A percentile compares a stretch with the other conserved stretches of the same genome.
Evolutionary conservation across 2,797 vertebrate genomes (phyloP).

Genomic region (Ciconia nigra): DNA sequence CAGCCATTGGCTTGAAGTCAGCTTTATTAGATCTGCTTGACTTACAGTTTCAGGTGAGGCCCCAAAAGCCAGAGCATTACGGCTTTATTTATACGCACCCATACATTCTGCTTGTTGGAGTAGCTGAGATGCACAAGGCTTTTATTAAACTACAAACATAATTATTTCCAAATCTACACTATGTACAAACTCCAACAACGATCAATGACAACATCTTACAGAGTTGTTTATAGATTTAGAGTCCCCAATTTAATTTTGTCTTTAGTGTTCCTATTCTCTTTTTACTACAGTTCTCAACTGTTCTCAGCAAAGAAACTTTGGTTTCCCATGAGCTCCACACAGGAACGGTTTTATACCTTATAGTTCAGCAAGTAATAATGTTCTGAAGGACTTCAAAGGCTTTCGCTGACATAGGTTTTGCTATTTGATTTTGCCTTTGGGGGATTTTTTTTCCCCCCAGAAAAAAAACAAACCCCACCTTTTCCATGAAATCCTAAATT

Average conservation of each 20-base stretch:
- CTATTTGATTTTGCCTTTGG: not conserved
- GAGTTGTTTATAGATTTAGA: not conserved
- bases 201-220: not conserved
- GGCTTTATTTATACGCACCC: not conserved
- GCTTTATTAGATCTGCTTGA: constrained; percentile 69
- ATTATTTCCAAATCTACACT: not conserved
- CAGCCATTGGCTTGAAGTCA: constrained; percentile 66
- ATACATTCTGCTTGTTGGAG: not conserved
- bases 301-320: not conserved
- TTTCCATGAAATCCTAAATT: constrained; percentile 31
- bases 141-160: not conserved
- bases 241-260: not conserved
- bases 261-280: not conserved
- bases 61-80: not conserved
- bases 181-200: not conserved
- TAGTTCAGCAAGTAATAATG: constrained; percentile 15
- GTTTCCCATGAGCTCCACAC: not conserved
- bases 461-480: not conserved
- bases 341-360: not conserved
- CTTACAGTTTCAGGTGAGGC: constrained; percentile 67
- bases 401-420: constrained; percentile 9
- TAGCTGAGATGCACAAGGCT: not conserved
- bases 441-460: not conserved
- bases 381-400: constrained; percentile 5
- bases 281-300: not conserved